Conservation (phyloP, 2,113 vertebrate species). For the Equus quagga region DNA sequence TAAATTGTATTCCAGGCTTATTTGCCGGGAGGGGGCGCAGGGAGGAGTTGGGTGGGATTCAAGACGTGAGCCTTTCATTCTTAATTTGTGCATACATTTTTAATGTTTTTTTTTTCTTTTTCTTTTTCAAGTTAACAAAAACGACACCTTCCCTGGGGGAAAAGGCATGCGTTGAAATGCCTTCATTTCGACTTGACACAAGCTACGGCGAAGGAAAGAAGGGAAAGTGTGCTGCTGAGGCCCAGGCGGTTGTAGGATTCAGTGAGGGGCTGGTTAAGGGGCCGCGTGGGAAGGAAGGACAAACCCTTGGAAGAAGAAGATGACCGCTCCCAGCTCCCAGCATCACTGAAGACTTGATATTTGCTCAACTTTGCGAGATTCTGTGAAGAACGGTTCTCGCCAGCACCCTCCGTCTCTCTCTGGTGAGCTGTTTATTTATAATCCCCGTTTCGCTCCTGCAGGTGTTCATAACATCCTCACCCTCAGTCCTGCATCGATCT, state of each 20-base stretch:
- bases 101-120: neutral
- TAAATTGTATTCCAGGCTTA: neutral
- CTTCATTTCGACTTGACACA: neutral
- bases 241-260: neutral
- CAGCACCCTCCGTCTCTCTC: neutral
- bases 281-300: neutral
- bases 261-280: neutral
- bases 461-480: neutral
- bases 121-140: neutral
- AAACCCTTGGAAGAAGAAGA: neutral
- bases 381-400: neutral
- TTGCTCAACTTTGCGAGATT: neutral
- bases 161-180: neutral
- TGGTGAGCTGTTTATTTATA: neutral
- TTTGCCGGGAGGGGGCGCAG: no score
- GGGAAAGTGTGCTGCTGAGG: accelerated
- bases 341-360: neutral
- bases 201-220: neutral
- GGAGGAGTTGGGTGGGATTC: no score
- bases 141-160: neutral
- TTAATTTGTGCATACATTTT: neutral
- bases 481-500: neutral
- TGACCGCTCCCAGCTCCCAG: neutral
- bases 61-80: neutral
- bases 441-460: neutral